Base-by-base conservation (phyloP, 1,140 invertebrate species). In the Bombus affinis region DNA sequence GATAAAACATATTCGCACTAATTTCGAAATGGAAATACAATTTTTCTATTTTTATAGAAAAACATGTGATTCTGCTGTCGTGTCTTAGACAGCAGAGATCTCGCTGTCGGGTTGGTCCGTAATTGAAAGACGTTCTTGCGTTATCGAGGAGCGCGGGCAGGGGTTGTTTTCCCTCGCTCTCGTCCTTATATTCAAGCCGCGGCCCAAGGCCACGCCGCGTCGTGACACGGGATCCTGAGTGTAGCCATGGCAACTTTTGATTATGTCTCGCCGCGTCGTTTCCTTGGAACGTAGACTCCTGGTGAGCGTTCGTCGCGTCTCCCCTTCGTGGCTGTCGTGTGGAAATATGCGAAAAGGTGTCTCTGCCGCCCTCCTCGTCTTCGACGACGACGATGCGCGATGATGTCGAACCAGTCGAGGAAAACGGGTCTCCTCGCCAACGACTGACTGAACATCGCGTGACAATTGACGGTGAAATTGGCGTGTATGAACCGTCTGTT, bases 241-340 rank as follows among this genome's bases (percentile, higher is more conserved):
- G 93, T 93, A 92, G 93, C 91, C 93, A 93, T 94, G 93, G 93
- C 89, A 93, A 94, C 93, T 93, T 93, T 92, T 93, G 92, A 93
- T 93, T 93, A 91, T 92, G 88, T 92, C 89, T 88, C 89, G 89
- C 84, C 85, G 83, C 70, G 47, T 68, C 68, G 80, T 42, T 82
- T 82, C 47, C 47, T 82, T 59, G 25, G 32, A 82, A 39, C 79
- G 72, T 71, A 70, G 78, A 76, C 78, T 85, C 83, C 83, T 85
- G 57, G 83, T 39, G 42, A 86, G 72, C 80, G 70, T 80, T 68
- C 42, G 28, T 66, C 57, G 32, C 53, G n/a, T 22, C 62, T 53
- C 65, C 35, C 47, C 47, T 39, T n/a, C 42, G 53, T 32, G 68
- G 59, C 57, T 74, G 68, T 78, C 47, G 44, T 37, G 72, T 47